These are phyloP conservation scores for Hyphantria cunea DNA, from an alignment of 1,140 invertebrate species.

Conservation along the genomic window DNA sequence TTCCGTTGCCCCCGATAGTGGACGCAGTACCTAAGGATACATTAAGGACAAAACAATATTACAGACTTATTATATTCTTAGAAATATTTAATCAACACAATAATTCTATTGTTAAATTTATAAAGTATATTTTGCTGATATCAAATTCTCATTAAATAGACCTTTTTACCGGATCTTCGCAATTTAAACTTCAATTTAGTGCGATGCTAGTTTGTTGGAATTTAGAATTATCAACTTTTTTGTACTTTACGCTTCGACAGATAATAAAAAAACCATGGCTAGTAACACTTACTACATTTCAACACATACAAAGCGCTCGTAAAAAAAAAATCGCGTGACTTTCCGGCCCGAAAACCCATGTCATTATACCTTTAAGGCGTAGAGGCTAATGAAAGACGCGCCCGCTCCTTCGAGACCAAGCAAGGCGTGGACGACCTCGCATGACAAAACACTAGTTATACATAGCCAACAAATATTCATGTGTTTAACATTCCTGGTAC, in stretches of 20 bases:
- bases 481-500: slow-evolving; percentile 2
- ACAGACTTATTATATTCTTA: slow-evolving; percentile 34
- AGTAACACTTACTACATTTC: not conserved
- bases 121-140: no score
- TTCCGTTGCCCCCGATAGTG: slow-evolving; percentile 59
- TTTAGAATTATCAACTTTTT: no score
- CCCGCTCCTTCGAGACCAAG: slow-evolving; percentile 74
- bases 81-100: slow-evolving; percentile 17
- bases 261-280: no score
- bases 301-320: slow-evolving; percentile 3
- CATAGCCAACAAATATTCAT: slow-evolving; percentile 9
- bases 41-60: slow-evolving; percentile 59
- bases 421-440: slow-evolving; percentile 57
- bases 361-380: slow-evolving; percentile 72
- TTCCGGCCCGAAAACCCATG: slow-evolving; percentile 47
- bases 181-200: no score
- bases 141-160: no score
- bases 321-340: slow-evolving; percentile 62
- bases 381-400: slow-evolving; percentile 71
- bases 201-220: no score
- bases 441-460: slow-evolving; percentile 28
- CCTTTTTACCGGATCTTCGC: no score
- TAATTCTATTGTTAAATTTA: not conserved
- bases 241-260: no score
- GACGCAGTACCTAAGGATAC: slow-evolving; percentile 47